These are phyloP conservation scores for Tragulus kanchil DNA, from an alignment of 2,113 vertebrate species.

Conservation along the genomic window DNA sequence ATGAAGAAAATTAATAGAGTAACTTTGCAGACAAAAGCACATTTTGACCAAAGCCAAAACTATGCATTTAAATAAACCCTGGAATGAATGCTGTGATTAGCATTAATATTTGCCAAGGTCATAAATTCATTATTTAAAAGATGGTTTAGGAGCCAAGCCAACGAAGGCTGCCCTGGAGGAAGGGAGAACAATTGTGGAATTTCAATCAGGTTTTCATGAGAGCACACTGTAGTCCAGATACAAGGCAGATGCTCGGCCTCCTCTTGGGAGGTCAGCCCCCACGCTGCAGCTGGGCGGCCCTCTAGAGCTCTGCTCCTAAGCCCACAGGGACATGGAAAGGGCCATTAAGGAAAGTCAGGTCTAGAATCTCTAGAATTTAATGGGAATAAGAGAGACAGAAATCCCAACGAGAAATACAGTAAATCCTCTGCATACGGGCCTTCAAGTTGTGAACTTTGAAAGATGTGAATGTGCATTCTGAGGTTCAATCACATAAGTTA, in stretches of 20 bases:
- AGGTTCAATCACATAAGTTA: too few species aligned
- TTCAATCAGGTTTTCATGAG: conserved; percentile 34
- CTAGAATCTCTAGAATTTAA: not conserved
- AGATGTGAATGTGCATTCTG: too few species aligned
- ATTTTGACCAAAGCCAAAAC: conserved; percentile 66
- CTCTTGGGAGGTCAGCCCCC: not conserved
- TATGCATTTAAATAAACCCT: conserved; percentile 66
- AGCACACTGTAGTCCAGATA: not conserved
- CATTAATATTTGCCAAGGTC: conserved; percentile 72
- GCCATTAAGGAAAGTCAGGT: not conserved
- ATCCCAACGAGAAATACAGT: not conserved
- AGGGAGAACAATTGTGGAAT: conserved; percentile 25
- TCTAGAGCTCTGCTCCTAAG: not conserved
- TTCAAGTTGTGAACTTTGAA: too few species aligned
- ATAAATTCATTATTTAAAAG: conserved; percentile 63
- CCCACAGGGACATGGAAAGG: not conserved
- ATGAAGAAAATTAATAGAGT: conserved; percentile 72
- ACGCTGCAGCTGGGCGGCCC: not conserved
- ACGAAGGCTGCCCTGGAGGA: not conserved
- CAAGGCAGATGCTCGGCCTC: not conserved
- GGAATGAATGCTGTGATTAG: conserved; percentile 72
- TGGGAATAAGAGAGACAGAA: not conserved
- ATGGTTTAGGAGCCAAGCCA: not conserved
- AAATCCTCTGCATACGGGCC: too few species aligned
- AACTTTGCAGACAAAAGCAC: conserved; percentile 77